These are phyloP conservation scores for Stegophylla sp. DNA, from an alignment of 2,888 invertebrate species.

Conservation along the genomic window DNA sequence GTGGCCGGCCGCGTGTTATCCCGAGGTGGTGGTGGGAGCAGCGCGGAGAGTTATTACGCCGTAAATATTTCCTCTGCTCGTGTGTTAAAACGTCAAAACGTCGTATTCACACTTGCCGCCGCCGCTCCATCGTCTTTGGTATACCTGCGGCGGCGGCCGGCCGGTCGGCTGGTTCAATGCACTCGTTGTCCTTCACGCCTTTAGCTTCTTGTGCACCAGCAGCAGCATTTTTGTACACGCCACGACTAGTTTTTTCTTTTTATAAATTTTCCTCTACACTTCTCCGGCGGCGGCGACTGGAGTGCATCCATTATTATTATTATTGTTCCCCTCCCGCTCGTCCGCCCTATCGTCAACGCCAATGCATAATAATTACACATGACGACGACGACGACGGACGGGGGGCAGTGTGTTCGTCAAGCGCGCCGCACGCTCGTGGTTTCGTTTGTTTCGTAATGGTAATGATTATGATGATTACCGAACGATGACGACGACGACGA, in stretches of 20 bases:
- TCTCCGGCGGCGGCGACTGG: background rate
- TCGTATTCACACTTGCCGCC: no score
- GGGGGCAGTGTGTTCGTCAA: background rate
- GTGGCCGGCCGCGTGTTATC: no score
- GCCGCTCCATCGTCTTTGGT: constrained; percentile 25
- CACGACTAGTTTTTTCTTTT: constrained; percentile 2
- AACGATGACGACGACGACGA: constrained; percentile 10
- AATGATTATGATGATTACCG: background rate
- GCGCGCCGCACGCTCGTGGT: background rate
- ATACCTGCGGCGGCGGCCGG: constrained; percentile 24
- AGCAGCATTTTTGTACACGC: background rate
- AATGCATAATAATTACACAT: constrained; percentile 24
- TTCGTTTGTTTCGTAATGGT: constrained; percentile 18
- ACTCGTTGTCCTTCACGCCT: constrained; percentile 52
- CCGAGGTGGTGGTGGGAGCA: background rate
- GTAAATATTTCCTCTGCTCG: constrained; percentile 35
- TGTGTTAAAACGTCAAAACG: no score
- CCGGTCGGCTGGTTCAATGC: constrained; percentile 45
- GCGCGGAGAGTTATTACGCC: background rate
- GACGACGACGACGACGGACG: background rate
- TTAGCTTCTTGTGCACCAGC: constrained; percentile 29
- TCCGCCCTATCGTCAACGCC: background rate
- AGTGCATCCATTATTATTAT: constrained; percentile 20
- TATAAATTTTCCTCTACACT: constrained; percentile 1
- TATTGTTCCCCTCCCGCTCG: background rate